phyloP scores from a whole-genome alignment of 2,113 vertebrate genomes.

The Sigmodon hispidus region DNA sequence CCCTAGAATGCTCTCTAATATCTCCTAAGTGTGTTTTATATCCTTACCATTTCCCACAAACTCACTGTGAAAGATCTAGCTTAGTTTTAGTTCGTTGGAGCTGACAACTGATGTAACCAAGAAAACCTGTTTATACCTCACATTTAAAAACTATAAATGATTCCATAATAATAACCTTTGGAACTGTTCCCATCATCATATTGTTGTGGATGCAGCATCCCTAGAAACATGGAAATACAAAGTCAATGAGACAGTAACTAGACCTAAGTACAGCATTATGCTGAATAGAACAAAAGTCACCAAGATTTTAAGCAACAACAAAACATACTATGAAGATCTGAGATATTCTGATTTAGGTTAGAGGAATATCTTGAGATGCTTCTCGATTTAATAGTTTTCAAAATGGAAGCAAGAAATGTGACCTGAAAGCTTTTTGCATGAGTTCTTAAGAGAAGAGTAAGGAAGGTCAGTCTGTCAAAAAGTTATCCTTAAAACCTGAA shows the following conservation, averaged over 20 bases:
- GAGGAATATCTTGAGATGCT: background rate
- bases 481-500: background rate
- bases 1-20: conserved; percentile 49
- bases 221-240: background rate
- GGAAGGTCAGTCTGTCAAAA: background rate
- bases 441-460: background rate
- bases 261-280: background rate
- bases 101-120: conserved; percentile 9
- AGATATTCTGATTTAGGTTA: background rate
- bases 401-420: background rate
- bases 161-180: background rate
- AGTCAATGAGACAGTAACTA: conserved; percentile 2
- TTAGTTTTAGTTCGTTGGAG: conserved; percentile 52
- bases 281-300: background rate
- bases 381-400: conserved; percentile 10
- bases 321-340: background rate
- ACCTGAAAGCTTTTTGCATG: background rate
- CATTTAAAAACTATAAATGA: conserved; percentile 26
- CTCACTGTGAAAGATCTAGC: background rate
- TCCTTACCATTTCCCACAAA: conserved; percentile 25
- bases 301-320: conserved; percentile 28
- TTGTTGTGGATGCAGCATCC: background rate
- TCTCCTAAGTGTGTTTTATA: conserved; percentile 60
- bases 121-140: conserved; percentile 27
- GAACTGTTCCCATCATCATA: background rate